These are phyloP conservation scores for Escarpia spicata DNA, from an alignment of 2,888 invertebrate genomes.

Conservation along the genomic window DNA sequence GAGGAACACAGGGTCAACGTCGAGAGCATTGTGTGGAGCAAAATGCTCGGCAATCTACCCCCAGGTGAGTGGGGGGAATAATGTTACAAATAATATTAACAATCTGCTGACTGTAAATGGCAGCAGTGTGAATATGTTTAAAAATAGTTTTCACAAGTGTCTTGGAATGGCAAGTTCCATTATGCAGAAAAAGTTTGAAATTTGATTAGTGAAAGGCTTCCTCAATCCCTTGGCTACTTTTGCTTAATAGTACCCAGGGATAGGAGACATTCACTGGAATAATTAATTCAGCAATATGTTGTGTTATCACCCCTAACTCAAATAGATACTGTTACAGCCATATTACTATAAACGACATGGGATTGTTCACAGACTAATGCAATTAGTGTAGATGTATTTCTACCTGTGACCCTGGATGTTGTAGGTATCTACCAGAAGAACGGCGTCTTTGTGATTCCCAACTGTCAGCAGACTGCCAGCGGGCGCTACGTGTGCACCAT, in stretches of 20 bases:
- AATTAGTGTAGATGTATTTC: not conserved
- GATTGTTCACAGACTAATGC: not conserved
- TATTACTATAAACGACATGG: not conserved
- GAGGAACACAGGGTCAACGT: conserved; percentile 25
- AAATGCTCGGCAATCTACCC: conserved; percentile 50
- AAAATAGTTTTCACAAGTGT: too few species aligned
- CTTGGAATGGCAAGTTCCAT: too few species aligned
- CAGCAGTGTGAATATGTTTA: too few species aligned
- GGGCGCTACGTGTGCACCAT: conserved; percentile 83
- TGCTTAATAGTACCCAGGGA: too few species aligned
- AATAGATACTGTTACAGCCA: not conserved
- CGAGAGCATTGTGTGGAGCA: conserved; percentile 49
- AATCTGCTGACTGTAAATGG: not conserved
- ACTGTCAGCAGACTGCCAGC: conserved; percentile 77
- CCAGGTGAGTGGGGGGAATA: conserved; percentile 67
- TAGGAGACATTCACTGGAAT: not conserved
- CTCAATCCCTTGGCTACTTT: too few species aligned
- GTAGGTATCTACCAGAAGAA: conserved; percentile 64
- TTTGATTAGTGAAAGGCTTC: too few species aligned
- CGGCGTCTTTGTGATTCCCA: conserved; percentile 75
- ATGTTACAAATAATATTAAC: too few species aligned
- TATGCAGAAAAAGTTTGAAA: too few species aligned
- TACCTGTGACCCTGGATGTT: not conserved
- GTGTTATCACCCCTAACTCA: not conserved
- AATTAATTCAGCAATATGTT: not conserved